Evolutionary conservation across 2,113 vertebrate species (phyloP), one percentile per base, ranked within the genome.

Genomic region (Peromyscus polionotus): DNA sequence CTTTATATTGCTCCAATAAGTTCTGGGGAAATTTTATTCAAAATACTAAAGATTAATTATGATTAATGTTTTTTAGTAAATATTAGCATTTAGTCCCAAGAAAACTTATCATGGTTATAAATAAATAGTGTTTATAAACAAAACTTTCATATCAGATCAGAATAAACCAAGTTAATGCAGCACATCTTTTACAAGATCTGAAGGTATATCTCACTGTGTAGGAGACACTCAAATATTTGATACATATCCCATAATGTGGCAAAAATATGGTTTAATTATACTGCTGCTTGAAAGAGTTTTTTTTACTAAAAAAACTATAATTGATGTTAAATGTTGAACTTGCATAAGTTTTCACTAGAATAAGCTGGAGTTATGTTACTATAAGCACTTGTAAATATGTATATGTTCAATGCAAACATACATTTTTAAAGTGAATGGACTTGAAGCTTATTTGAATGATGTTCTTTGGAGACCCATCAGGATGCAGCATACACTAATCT

Each of bases 101-200:
- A 42, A 65, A 65, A 65, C 2, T 84, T 85, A 81, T 4, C 24
- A 48, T 91, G 24, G 28, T 12, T 65, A 10, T 67, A 91, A 88
- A 85, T 83, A 87, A 54, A 61, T 63, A 33, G 68, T 45, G 61
- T 95, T 79, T 80, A n/a, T n/a, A 83, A 83, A 19, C 76, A 95
- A 36, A 42, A 36, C 11, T 36, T 59, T 70, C 16, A 77, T 42
- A 59, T 70, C 20, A 77, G 59, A 72, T 65, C 48, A 72, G 81
- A 72, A 81, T 88, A 57, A 12, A 48, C 59, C 10, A 68, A 45
- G 4, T 51, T 39, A 94, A 42, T n/a, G 5, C 57, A 85, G 61
- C 14, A 54, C 12, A 79, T 67, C 26, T 76, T 57, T 63, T 48
- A 76, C 33, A 48, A 92, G 54, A 83, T 8, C 8, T 91, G 39